A percentile compares a stretch with the other conserved stretches of the same genome.
Evolutionary conservation across 2,113 vertebrate species (phyloP).

Genomic region (Oplegnathus fasciatus): DNA sequence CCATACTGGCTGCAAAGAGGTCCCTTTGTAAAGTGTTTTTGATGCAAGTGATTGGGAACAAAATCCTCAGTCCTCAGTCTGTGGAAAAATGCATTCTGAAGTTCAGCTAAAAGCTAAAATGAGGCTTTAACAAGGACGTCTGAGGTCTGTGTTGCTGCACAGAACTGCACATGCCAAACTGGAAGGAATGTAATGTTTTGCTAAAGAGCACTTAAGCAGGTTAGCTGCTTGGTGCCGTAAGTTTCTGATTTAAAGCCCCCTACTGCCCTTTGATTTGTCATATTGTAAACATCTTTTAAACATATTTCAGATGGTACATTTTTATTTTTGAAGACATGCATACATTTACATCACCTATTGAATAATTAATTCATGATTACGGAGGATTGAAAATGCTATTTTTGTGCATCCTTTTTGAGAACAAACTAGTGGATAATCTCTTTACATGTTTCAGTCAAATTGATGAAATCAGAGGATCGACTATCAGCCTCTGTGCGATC

Average conservation of each 20-base stretch:
- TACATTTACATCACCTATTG: neutral
- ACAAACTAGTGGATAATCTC: neutral
- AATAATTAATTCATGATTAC: neutral
- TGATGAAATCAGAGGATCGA: neutral
- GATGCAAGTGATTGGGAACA: neutral
- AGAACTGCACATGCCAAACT: neutral
- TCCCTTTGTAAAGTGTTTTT: neutral
- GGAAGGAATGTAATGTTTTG: neutral
- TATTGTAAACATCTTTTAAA: neutral
- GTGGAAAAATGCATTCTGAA: neutral
- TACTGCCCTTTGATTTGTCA: neutral
- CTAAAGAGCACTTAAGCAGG: neutral
- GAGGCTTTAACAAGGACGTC: neutral
- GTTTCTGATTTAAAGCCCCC: neutral
- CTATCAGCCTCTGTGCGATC: neutral
- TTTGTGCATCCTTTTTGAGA: neutral
- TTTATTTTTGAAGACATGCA: too few relatives aligned
- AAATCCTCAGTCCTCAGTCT: neutral
- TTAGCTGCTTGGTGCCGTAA: neutral
- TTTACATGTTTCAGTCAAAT: neutral
- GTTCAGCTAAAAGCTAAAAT: neutral
- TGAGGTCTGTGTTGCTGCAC: neutral
- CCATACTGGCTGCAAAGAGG: neutral
- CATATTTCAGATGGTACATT: neutral
- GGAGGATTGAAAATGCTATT: neutral